Conservation (phyloP, 2,113 vertebrate species). For the Microtus oregoni region DNA sequence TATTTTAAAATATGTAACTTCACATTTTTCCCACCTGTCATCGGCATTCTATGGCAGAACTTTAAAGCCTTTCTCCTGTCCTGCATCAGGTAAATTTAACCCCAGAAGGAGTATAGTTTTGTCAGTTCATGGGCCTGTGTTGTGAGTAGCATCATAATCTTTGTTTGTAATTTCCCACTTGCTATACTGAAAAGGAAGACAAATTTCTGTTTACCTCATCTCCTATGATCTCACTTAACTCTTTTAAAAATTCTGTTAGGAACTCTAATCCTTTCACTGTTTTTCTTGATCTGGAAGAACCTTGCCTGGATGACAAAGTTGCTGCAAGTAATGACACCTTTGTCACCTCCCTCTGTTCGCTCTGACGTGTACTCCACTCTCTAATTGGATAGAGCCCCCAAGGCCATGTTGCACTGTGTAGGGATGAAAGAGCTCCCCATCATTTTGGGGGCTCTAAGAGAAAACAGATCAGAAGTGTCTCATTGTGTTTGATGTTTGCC, state of each 20-base stretch:
- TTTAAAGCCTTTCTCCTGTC: neutral
- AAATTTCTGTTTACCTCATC: neutral
- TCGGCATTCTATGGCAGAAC: neutral
- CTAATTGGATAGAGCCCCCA: neutral
- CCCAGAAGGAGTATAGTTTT: neutral
- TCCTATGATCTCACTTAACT: neutral
- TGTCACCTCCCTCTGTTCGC: neutral
- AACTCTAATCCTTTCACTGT: constrained; percentile 1
- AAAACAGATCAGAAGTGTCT: constrained; percentile 26
- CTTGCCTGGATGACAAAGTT: neutral
- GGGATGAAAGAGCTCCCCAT: neutral
- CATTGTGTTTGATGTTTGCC: neutral
- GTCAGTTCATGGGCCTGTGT: neutral
- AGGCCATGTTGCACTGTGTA: neutral
- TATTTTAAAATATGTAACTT: neutral
- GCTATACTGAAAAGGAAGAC: neutral
- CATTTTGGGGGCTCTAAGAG: neutral
- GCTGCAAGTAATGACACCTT: neutral
- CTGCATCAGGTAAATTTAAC: neutral
- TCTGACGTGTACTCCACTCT: neutral
- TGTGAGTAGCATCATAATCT: neutral
- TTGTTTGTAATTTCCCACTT: neutral
- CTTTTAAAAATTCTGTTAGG: neutral
- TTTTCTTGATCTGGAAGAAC: neutral
- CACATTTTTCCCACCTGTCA: neutral